Conservation (phyloP, 2,888 invertebrate genomes). For the Ectemnius cavifrons region DNA sequence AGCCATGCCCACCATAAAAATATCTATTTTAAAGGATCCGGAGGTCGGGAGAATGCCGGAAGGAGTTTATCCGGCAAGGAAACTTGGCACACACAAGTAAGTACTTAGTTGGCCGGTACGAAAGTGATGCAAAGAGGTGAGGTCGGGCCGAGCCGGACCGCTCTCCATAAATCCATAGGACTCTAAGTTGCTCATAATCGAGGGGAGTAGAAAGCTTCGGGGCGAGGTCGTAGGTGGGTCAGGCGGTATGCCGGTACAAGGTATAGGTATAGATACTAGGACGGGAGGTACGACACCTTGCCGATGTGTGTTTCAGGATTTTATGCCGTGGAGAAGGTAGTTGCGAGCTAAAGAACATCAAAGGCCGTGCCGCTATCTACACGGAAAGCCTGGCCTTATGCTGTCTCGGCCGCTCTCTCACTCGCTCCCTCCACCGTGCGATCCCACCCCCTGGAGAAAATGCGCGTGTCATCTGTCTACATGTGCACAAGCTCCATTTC, state of each 20-base stretch:
- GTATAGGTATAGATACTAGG: too few relatives aligned
- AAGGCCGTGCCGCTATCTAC: slow-evolving; percentile 73
- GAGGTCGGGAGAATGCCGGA: too few relatives aligned
- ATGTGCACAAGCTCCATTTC: slow-evolving; percentile 25
- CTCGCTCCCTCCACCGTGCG: slow-evolving; percentile 17
- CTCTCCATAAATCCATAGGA: slow-evolving; percentile 13
- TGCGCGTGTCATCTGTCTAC: slow-evolving; percentile 43
- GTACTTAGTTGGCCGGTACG: too few relatives aligned
- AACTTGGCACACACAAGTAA: too few relatives aligned
- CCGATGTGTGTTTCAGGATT: slow-evolving; percentile 57
- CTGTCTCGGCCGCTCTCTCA: slow-evolving; percentile 24
- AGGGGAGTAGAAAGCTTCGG: background rate
- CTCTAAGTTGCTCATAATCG: slow-evolving; percentile 3
- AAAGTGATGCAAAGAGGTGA: too few relatives aligned
- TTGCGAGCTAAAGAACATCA: slow-evolving; percentile 65
- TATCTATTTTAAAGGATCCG: too few relatives aligned
- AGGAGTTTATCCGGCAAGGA: too few relatives aligned
- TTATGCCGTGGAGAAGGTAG: slow-evolving; percentile 54
- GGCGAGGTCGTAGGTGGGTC: slow-evolving; percentile 39
- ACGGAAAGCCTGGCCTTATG: slow-evolving; percentile 64
- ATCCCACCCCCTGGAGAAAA: slow-evolving; percentile 31
- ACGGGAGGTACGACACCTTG: slow-evolving; percentile 50
- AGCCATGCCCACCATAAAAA: too few relatives aligned
- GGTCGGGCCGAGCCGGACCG: too few relatives aligned
- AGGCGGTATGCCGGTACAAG: background rate